A percentile compares a stretch with the other conserved stretches of the same genome.
Conservation (phyloP, 2,888 invertebrate species). For the Steinernema carpocapsae region DNA sequence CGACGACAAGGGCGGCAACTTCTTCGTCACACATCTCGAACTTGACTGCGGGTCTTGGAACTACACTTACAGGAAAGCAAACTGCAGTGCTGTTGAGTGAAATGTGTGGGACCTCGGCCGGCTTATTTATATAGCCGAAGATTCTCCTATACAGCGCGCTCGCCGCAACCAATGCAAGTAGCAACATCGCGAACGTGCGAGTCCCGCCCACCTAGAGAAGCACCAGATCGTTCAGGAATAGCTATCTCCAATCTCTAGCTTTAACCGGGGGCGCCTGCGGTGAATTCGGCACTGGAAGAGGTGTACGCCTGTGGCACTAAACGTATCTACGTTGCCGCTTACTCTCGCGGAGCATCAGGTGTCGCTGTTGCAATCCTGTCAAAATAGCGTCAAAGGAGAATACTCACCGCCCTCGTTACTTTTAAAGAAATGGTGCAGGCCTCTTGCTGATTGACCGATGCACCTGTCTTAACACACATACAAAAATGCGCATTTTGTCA, state of each 20-base stretch:
- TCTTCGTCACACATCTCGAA: conserved; percentile 78
- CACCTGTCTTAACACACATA: neutral
- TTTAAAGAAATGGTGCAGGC: neutral
- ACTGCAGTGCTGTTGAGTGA: conserved; percentile 34
- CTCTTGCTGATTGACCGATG: neutral
- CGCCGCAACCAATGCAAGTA: conserved; percentile 32
- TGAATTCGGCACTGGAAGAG: conserved; percentile 1
- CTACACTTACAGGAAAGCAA: conserved; percentile 32
- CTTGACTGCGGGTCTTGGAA: conserved; percentile 18
- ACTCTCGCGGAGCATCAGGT: conserved; percentile 19
- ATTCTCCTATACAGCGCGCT: conserved; percentile 32
- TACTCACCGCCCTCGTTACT: neutral
- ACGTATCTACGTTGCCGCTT: conserved; percentile 6
- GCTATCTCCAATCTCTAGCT: conserved; percentile 11
- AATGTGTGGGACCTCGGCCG: conserved; percentile 31
- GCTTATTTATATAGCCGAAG: conserved; percentile 32
- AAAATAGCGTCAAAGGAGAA: neutral
- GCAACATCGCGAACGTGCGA: conserved; percentile 33
- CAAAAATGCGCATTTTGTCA: neutral
- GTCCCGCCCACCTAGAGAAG: conserved; percentile 31
- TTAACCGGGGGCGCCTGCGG: conserved; percentile 30
- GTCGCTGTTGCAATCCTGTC: neutral
- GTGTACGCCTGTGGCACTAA: neutral
- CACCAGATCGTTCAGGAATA: conserved; percentile 33
- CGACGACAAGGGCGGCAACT: conserved; percentile 75